These are phyloP conservation scores for Cephus rjabovi DNA, from an alignment of 2,888 invertebrate genomes.

Conservation along the genomic window DNA sequence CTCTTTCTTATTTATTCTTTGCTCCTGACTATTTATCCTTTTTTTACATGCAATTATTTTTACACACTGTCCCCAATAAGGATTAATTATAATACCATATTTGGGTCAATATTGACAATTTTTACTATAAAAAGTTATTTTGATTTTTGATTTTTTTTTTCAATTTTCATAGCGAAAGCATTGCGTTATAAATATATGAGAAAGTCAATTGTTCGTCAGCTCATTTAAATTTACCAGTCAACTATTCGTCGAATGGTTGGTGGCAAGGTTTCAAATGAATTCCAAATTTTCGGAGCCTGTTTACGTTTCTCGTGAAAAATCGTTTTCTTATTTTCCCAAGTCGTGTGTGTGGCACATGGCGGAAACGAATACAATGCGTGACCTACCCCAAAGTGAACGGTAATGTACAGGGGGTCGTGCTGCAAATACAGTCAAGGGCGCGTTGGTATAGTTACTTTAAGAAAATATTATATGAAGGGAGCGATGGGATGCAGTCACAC, in stretches of 20 bases:
- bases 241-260: neutral
- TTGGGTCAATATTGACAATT: neutral
- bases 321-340: constrained; percentile 24
- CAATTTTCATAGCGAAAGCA: neutral
- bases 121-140: no score
- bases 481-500: neutral
- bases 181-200: neutral
- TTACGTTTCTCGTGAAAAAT: constrained; percentile 44
- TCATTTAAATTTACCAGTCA: neutral
- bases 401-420: neutral
- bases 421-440: neutral
- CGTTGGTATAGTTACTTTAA: neutral
- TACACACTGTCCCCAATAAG: neutral
- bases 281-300: constrained; percentile 14
- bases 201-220: neutral
- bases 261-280: neutral
- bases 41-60: neutral
- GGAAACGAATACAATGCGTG: constrained; percentile 33
- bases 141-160: no score
- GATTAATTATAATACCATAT: neutral
- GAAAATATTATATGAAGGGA: neutral
- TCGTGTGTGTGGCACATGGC: constrained; percentile 48
- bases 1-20: neutral
- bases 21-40: neutral
- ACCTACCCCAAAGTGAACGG: neutral